These are phyloP conservation scores for Ochropleura plecta DNA, from an alignment of 2,888 invertebrate species.

Conservation along the genomic window DNA sequence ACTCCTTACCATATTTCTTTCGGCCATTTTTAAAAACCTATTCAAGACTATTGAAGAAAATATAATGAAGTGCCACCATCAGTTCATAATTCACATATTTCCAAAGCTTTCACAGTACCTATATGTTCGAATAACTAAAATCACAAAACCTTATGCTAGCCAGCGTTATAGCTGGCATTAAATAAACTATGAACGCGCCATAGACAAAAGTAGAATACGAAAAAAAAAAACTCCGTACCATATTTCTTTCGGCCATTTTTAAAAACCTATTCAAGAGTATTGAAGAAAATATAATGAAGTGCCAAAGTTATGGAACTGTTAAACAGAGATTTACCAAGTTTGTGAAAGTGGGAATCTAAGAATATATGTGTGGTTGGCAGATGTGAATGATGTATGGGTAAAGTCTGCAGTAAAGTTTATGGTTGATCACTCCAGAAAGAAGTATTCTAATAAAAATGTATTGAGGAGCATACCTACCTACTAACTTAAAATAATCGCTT, in stretches of 20 bases:
- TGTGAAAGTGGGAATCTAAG: not conserved
- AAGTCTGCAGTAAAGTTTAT: conserved; percentile 1
- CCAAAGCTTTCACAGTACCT: too few relatives aligned
- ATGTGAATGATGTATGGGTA: conserved; percentile 35
- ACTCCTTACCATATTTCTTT: conserved; percentile 24
- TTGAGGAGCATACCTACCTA: not conserved
- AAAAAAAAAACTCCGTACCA: conserved; percentile 13
- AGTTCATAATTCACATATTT: too few relatives aligned
- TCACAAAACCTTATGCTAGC: too few relatives aligned
- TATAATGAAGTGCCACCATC: conserved; percentile 46
- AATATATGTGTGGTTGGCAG: conserved; percentile 37
- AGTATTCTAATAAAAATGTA: conserved; percentile 5
- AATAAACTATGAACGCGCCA: not conserved
- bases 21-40: conserved; percentile 45
- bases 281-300: conserved; percentile 55
- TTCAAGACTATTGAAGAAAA: conserved; percentile 45
- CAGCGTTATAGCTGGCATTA: not conserved
- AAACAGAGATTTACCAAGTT: conserved; percentile 42
- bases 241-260: conserved; percentile 42
- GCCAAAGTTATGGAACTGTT: conserved; percentile 41
- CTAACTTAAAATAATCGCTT: not conserved
- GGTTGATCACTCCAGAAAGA: conserved; percentile 12
- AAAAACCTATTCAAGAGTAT: conserved; percentile 44
- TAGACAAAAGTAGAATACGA: not conserved
- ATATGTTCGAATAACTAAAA: too few relatives aligned